A percentile compares a stretch with the other conserved stretches of the same genome.
phyloP scores from a whole-genome alignment of 2,888 invertebrate species.

The Dryomyza anilis region DNA sequence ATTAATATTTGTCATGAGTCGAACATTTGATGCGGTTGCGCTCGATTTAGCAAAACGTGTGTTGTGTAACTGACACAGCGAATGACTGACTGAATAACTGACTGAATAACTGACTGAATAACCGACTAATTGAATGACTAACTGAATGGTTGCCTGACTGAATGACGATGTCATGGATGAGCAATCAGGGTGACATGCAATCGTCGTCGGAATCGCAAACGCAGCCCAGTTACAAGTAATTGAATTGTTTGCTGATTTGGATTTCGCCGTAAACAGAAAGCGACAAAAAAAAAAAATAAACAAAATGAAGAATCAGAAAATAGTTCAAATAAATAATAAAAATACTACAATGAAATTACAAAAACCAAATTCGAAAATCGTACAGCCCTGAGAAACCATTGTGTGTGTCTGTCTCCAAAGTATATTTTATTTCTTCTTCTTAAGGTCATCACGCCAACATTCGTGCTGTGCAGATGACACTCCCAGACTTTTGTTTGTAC shows the following conservation, averaged over 20 bases:
- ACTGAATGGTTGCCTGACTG: too few species aligned
- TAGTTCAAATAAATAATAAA: too few species aligned
- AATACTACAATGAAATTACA: too few species aligned
- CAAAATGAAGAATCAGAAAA: too few species aligned
- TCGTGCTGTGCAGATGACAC: neutral
- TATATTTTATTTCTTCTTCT: too few species aligned
- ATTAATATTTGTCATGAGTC: too few species aligned
- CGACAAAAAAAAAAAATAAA: neutral
- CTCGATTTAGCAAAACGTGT: neutral
- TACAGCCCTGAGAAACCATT: neutral
- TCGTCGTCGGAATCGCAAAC: neutral
- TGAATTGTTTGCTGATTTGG: neutral
- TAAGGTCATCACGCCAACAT: slow-evolving; percentile 3
- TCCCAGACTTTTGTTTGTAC: too few species aligned
- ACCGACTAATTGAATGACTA: too few species aligned
- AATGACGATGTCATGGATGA: slow-evolving; percentile 8
- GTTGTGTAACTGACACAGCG: too few species aligned
- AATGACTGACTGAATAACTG: too few species aligned
- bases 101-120: too few species aligned
- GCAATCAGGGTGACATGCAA: slow-evolving; percentile 9
- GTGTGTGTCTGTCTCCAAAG: neutral
- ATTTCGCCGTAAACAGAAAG: slow-evolving; percentile 25
- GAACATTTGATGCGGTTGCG: neutral
- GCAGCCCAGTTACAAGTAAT: neutral
- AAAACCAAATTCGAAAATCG: too few species aligned